A percentile compares a stretch with the other conserved stretches of the same genome.
phyloP scores from a whole-genome alignment of 2,113 vertebrate species.

The Sylvia atricapilla region DNA sequence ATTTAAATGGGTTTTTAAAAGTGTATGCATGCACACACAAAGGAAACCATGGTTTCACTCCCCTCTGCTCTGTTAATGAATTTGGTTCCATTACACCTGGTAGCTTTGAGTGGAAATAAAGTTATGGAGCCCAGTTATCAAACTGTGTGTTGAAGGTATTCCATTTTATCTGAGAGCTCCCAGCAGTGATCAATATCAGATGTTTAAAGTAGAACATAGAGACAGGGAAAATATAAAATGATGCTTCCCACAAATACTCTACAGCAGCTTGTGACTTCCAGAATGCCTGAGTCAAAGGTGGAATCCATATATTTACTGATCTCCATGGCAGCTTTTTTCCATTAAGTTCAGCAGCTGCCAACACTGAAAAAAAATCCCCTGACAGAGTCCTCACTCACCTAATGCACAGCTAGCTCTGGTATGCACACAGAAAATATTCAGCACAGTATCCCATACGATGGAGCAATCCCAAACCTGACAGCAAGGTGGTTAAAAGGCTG shows the following conservation, averaged over 20 bases:
- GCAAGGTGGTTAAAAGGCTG: not conserved
- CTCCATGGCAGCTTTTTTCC: slow-evolving; percentile 14
- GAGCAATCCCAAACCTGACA: not conserved
- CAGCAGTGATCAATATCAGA: not conserved
- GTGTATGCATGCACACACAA: fast-evolving
- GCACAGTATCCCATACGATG: not conserved
- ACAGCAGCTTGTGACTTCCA: not conserved
- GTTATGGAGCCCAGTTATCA: not conserved
- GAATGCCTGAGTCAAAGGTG: not conserved
- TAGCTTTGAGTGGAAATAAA: not conserved
- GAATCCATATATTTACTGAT: not conserved
- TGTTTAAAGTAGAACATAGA: not conserved
- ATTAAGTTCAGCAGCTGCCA: not conserved
- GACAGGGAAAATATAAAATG: not conserved
- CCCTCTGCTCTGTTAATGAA: not conserved
- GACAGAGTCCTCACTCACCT: not conserved
- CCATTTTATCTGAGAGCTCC: not conserved
- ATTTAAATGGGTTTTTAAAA: not conserved
- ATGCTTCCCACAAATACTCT: not conserved
- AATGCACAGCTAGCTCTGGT: not conserved
- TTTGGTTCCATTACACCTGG: not conserved
- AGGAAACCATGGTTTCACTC: not conserved
- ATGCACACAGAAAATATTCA: not conserved
- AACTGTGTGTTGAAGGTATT: not conserved
- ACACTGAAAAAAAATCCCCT: not conserved